Evolutionary conservation across 1,140 invertebrate species (phyloP).

Genomic region (Magallana ariakensis): DNA sequence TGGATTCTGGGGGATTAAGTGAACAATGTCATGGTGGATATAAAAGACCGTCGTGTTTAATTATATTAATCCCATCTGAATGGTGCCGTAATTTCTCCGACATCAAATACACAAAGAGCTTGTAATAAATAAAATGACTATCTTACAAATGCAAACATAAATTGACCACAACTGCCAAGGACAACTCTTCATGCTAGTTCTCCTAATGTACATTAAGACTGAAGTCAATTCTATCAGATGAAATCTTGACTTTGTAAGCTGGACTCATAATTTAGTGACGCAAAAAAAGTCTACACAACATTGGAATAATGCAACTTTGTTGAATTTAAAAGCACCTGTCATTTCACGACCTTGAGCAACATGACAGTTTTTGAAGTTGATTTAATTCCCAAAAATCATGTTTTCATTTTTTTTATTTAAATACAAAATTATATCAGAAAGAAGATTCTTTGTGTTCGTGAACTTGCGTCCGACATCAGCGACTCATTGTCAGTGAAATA

Average conservation of each 20-base stretch:
- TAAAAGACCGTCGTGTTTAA: neutral
- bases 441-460: no score
- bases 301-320: no score
- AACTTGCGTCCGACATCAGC: no score
- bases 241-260: no score
- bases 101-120: conserved; percentile 5
- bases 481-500: no score
- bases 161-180: conserved; percentile 1
- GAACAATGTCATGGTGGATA: neutral
- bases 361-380: neutral
- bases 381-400: neutral
- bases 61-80: neutral
- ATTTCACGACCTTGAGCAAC: neutral
- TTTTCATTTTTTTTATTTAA: neutral
- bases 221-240: no score
- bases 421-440: no score
- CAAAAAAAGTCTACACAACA: no score
- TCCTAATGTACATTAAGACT: neutral
- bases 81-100: neutral
- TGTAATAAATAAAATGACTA: neutral
- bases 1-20: neutral
- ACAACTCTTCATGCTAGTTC: neutral
- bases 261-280: no score
- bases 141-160: neutral
- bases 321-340: no score